Base-by-base conservation (phyloP, 2,888 invertebrate genomes). In the Phorcus lineatus region DNA sequence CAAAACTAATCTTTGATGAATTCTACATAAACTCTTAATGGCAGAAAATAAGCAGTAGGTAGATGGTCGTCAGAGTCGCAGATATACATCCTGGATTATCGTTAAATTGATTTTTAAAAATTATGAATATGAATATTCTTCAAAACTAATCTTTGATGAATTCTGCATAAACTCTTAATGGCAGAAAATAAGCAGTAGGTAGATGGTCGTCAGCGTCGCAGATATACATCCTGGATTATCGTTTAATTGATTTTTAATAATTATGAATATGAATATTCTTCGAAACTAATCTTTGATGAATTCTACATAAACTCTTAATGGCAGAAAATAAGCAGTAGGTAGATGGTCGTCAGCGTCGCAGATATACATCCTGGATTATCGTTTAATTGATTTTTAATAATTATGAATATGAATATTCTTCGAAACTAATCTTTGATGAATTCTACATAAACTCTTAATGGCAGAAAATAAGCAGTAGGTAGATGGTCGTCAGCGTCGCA, bases 1-100 rank as follows among this genome's bases (percentile, higher is more conserved):
- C n/a, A n/a, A n/a, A n/a, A n/a, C n/a, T n/a, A n/a, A n/a, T 99
- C 98, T 87, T 96, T 96, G 85, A 99, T 97, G 28, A 99, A 94
- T 4, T 97, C 97, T 82, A 98, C 97, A 1, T 99, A 98, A 81
- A 99, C 95, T 9, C 95, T 93, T 98, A 94, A 78, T 99, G 94
- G 92, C 97, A 97, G 78, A 98, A 94, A 0, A 98, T 94, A 13
- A 97, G 94, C 17, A 99, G 92, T 16, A 93, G 55, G 31, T 91
- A 88, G 54, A 93, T 94, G 0, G 94, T 91, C 0, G 96, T 93
- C n/a, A 96, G 86, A 0, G 96, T 91, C 0, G 95, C 95, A 24
- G 95, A 93, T 24, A 95, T 94, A 52, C 98, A 96, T 2, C 93
- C 94, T 94, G 90, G 19, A 75, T 36, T 36, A 36, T 36, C 36